These are phyloP conservation scores for Thaumatotibia leucotreta DNA, from an alignment of 1,140 invertebrate species.

Conservation along the genomic window DNA sequence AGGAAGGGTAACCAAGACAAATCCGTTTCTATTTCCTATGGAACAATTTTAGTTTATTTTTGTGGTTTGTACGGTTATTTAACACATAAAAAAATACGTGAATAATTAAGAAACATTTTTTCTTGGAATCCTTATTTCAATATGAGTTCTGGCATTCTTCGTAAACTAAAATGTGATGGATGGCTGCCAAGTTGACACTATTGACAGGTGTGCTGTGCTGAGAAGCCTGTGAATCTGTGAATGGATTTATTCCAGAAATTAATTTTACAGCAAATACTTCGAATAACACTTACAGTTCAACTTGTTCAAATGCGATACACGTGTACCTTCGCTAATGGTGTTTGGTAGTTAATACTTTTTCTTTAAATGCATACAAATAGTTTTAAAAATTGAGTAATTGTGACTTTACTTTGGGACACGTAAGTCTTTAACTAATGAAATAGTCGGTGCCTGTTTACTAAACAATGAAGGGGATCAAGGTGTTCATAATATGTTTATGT, in stretches of 20 bases:
- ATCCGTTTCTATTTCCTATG: no score
- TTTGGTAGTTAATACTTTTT: neutral
- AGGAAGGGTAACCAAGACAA: no score
- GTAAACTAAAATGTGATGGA: neutral
- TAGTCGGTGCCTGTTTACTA: slow-evolving; percentile 16
- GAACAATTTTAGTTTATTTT: no score
- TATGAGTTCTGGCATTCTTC: neutral
- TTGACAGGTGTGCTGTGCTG: neutral
- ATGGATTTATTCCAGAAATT: slow-evolving; percentile 6
- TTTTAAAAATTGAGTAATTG: neutral
- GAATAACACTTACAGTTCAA: neutral
- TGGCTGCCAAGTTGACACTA: neutral
- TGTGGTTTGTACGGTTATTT: no score
- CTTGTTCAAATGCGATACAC: neutral
- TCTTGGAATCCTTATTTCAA: neutral
- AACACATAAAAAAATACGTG: no score
- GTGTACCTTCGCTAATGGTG: neutral
- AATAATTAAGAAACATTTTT: no score
- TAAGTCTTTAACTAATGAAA: slow-evolving; percentile 36
- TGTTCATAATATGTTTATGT: slow-evolving; percentile 50
- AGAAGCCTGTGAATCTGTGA: no score
- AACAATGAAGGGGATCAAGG: slow-evolving; percentile 43
- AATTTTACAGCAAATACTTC: neutral
- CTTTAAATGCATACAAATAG: neutral
- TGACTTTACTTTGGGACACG: slow-evolving; percentile 43